phyloP scores from a whole-genome alignment of 2,888 invertebrate species.

The Dynastes tityus region DNA sequence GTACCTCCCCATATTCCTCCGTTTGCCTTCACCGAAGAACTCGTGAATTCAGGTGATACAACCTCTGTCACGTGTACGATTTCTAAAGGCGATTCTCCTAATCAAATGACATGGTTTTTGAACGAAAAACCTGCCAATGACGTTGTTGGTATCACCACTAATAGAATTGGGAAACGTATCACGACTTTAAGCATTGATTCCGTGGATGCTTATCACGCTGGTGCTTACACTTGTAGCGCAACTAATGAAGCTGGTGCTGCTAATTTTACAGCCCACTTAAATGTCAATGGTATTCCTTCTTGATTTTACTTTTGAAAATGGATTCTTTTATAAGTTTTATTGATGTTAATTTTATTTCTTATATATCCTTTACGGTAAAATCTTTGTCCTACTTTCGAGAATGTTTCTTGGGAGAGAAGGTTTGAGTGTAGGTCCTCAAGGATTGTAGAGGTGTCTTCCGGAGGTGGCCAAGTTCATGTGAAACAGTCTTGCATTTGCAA shows the following conservation, averaged over 20 bases:
- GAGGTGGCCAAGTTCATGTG: too few species aligned
- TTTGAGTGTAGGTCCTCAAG: too few species aligned
- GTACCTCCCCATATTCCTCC: slow-evolving; percentile 86
- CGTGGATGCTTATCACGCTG: slow-evolving; percentile 78
- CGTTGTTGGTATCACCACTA: slow-evolving; percentile 71
- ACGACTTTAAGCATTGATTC: slow-evolving; percentile 77
- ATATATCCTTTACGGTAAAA: too few species aligned
- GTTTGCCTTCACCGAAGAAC: slow-evolving; percentile 78
- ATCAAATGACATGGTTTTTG: slow-evolving; percentile 79
- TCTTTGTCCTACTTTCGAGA: too few species aligned
- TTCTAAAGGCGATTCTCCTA: slow-evolving; percentile 80
- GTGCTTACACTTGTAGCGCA: slow-evolving; percentile 81
- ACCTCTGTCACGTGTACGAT: slow-evolving; percentile 79
- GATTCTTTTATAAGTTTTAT: too few species aligned
- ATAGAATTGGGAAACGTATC: slow-evolving; percentile 70
- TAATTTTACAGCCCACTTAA: slow-evolving; percentile 76
- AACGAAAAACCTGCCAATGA: slow-evolving; percentile 73
- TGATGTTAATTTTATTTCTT: too few species aligned
- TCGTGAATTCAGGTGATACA: slow-evolving; percentile 80
- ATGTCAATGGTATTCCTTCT: slow-evolving; percentile 71
- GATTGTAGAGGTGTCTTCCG: too few species aligned
- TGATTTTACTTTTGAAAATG: too few species aligned
- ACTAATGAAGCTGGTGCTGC: slow-evolving; percentile 78
- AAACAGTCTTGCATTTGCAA: too few species aligned
- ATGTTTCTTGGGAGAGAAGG: too few species aligned